phyloP scores from a whole-genome alignment of 2,113 vertebrate genomes.

The Callionymus lyra region DNA sequence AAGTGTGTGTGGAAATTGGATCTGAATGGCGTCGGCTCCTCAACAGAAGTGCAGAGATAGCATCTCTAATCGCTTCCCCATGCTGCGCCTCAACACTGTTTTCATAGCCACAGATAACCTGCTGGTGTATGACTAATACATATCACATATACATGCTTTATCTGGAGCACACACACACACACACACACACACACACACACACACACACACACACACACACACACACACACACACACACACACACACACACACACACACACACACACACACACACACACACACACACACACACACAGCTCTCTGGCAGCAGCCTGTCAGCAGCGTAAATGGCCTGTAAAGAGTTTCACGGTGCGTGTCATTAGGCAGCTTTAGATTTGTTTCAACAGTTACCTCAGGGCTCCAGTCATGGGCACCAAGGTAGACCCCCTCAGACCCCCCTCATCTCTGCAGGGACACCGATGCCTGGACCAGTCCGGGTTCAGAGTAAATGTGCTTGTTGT shows the following conservation, averaged over 20 bases:
- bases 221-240: constrained; percentile 2
- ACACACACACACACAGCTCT: constrained; percentile 9
- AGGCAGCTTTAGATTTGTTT: constrained; percentile 83
- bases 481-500: constrained; percentile 5
- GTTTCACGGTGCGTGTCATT: constrained; percentile 87
- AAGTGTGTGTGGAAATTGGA: constrained; percentile 35
- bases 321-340: constrained; percentile 91
- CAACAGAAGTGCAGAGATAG: constrained; percentile 35
- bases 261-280: constrained; percentile 10
- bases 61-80: constrained; percentile 55
- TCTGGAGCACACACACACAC: constrained; percentile 6
- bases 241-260: constrained; percentile 1
- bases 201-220: constrained; percentile 8
- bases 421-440: constrained; percentile 22
- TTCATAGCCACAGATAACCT: constrained; percentile 70
- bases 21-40: constrained; percentile 28
- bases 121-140: constrained; percentile 62
- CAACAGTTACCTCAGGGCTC: constrained; percentile 79
- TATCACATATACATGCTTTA: constrained; percentile 15
- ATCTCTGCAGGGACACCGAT: constrained; percentile 22
- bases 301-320: constrained; percentile 77
- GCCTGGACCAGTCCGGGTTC: constrained; percentile 28
- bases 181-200: constrained; percentile 13
- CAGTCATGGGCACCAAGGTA: constrained; percentile 78
- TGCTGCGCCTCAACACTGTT: constrained; percentile 52